Percentiles rank a stretch among this genome's conserved stretches.
Evolutionary conservation across 2,888 invertebrate species (phyloP).

Genomic region (Deilephila elpenor): DNA sequence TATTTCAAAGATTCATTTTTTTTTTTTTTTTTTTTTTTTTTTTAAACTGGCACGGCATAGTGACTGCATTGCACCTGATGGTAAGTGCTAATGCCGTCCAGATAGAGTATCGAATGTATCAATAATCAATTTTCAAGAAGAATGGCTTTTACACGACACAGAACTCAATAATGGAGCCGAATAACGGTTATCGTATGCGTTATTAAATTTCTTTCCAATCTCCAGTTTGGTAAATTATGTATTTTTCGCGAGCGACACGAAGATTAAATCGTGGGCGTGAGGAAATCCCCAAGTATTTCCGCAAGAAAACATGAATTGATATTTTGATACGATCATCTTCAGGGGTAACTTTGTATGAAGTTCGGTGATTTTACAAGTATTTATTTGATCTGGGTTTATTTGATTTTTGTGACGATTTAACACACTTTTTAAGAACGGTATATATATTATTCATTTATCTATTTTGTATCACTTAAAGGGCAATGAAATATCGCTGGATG

Average conservation of each 20-base stretch:
- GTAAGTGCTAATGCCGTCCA: too few relatives aligned
- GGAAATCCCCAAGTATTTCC: constrained; percentile 28
- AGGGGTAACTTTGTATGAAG: not conserved
- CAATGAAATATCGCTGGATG: too few relatives aligned
- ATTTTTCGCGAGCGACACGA: constrained; percentile 34
- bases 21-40: too few relatives aligned
- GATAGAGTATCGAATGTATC: too few relatives aligned
- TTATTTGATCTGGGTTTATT: not conserved
- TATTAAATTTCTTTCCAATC: constrained; percentile 57
- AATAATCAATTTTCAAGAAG: too few relatives aligned
- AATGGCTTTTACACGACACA: not conserved
- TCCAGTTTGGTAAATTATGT: constrained; percentile 49
- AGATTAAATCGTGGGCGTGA: constrained; percentile 23
- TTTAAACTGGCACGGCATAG: too few relatives aligned
- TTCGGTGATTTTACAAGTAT: not conserved
- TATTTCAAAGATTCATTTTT: not conserved
- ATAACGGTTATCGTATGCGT: constrained; percentile 42
- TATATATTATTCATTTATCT: too few relatives aligned
- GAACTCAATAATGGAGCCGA: constrained; percentile 21
- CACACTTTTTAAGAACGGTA: too few relatives aligned
- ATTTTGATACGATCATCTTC: constrained; percentile 14
- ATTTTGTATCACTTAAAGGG: too few relatives aligned
- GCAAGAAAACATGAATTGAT: constrained; percentile 15
- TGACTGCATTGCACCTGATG: too few relatives aligned
- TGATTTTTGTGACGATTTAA: too few relatives aligned